phyloP scores from a whole-genome alignment of 2,888 invertebrate species.

The Drosophila mettleri region DNA sequence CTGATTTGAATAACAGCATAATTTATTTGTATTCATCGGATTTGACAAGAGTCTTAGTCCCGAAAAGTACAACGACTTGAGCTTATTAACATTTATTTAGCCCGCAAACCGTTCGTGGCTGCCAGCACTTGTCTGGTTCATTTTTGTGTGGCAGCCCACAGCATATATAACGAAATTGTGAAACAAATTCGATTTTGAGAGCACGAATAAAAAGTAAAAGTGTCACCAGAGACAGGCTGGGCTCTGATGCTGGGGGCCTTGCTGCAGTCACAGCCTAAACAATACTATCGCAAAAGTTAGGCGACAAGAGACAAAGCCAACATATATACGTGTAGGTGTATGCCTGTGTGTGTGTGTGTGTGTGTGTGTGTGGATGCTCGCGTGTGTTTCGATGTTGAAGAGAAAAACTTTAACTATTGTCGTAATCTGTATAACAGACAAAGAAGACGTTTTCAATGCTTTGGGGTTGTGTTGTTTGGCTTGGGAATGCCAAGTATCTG shows the following conservation, averaged over 20 bases:
- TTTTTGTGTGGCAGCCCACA: slow-evolving; percentile 11
- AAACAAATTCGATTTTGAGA: slow-evolving; percentile 69
- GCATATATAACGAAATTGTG: slow-evolving; percentile 38
- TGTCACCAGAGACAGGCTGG: neutral
- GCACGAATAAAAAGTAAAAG: slow-evolving; percentile 39
- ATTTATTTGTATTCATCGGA: slow-evolving; percentile 64
- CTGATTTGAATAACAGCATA: slow-evolving; percentile 70
- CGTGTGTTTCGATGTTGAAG: no score
- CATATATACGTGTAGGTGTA: slow-evolving; percentile 1
- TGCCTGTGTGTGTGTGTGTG: slow-evolving; percentile 25
- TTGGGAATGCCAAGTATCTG: slow-evolving; percentile 55
- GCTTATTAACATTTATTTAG: slow-evolving; percentile 77
- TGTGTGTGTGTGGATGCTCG: slow-evolving; percentile 12
- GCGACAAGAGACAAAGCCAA: slow-evolving; percentile 38
- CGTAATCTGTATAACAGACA: slow-evolving; percentile 60
- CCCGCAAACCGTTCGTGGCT: slow-evolving; percentile 41
- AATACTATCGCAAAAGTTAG: slow-evolving; percentile 61
- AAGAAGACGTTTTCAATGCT: slow-evolving; percentile 60
- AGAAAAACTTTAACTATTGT: slow-evolving; percentile 62
- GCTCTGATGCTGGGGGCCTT: no score
- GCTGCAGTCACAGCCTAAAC: slow-evolving; percentile 23
- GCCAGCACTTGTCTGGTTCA: slow-evolving; percentile 15
- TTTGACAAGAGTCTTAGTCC: slow-evolving; percentile 45
- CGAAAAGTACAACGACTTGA: slow-evolving; percentile 67
- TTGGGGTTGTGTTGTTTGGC: neutral